Conservation (phyloP, 1,140 invertebrate genomes). For the Battus philenor region DNA sequence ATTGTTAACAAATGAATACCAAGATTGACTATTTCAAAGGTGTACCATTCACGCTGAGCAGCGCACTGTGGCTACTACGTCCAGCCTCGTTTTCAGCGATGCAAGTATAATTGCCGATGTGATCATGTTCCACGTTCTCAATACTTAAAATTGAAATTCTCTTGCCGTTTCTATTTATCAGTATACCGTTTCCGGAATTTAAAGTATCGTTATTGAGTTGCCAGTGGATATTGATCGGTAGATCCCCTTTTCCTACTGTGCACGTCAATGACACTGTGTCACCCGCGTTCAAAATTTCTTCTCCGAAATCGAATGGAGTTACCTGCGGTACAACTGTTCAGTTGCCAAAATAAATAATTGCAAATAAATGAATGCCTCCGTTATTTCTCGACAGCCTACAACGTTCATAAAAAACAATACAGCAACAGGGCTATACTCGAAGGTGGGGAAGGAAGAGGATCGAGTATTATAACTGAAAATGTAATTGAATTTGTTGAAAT, state of each 20-base stretch:
- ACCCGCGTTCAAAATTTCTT: conserved; percentile 82
- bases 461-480: not conserved
- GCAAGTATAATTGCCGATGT: conserved; percentile 89
- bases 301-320: conserved; percentile 81
- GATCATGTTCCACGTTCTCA: conserved; percentile 82
- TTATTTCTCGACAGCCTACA: not conserved
- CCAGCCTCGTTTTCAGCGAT: conserved; percentile 85
- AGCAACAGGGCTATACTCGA: conserved; percentile 9
- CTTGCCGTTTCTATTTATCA: conserved; percentile 71
- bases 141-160: conserved; percentile 74
- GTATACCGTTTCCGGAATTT: conserved; percentile 60
- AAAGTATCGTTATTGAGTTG: conserved; percentile 75
- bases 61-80: conserved; percentile 73
- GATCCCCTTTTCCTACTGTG: conserved; percentile 82
- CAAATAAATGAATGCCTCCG: not conserved
- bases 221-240: conserved; percentile 82
- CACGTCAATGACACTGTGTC: conserved; percentile 85
- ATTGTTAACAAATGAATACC: not conserved
- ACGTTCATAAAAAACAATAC: not conserved
- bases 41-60: conserved; percentile 78
- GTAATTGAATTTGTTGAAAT: not conserved
- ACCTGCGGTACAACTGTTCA: conserved; percentile 80
- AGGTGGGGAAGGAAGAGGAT: conserved; percentile 5
- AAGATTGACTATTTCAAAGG: conserved; percentile 3
- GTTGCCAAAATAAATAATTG: conserved; percentile 15